Conservation (phyloP, 2,888 invertebrate species). For the Monochamus alternatus region DNA sequence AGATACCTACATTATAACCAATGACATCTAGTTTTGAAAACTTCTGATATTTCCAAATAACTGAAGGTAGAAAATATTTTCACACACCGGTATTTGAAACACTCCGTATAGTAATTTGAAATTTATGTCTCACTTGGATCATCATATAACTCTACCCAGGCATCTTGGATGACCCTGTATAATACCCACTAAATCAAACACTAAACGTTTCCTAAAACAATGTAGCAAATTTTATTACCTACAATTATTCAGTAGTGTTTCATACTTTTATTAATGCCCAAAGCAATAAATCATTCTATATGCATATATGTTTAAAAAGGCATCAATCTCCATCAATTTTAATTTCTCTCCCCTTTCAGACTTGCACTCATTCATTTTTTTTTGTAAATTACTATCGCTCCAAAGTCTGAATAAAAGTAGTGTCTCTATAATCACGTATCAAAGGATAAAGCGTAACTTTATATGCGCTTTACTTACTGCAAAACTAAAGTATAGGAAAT, state of each 20-base stretch:
- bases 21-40: too few relatives aligned
- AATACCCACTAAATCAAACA: too few relatives aligned
- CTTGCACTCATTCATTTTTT: slow-evolving; percentile 10
- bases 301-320: slow-evolving; percentile 1
- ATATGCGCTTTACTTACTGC: slow-evolving; percentile 27
- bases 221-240: too few relatives aligned
- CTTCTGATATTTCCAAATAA: too few relatives aligned
- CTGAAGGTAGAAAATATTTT: too few relatives aligned
- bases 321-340: slow-evolving; percentile 21
- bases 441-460: slow-evolving; percentile 27
- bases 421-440: slow-evolving; percentile 25
- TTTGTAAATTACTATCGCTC: slow-evolving; percentile 4
- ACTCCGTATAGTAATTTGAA: too few relatives aligned
- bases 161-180: too few relatives aligned
- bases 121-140: too few relatives aligned
- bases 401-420: slow-evolving; percentile 16
- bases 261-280: slow-evolving; percentile 4
- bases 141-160: too few relatives aligned
- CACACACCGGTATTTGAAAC: too few relatives aligned
- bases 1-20: too few relatives aligned
- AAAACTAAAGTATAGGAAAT: slow-evolving; percentile 25
- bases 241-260: neutral
- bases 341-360: slow-evolving; percentile 12
- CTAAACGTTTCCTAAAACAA: too few relatives aligned
- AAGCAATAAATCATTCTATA: slow-evolving; percentile 16